Evolutionary conservation across 2,113 vertebrate genomes (phyloP), one percentile per base, ranked within the genome.

Genomic region (Protobothrops mucrosquamatus): DNA sequence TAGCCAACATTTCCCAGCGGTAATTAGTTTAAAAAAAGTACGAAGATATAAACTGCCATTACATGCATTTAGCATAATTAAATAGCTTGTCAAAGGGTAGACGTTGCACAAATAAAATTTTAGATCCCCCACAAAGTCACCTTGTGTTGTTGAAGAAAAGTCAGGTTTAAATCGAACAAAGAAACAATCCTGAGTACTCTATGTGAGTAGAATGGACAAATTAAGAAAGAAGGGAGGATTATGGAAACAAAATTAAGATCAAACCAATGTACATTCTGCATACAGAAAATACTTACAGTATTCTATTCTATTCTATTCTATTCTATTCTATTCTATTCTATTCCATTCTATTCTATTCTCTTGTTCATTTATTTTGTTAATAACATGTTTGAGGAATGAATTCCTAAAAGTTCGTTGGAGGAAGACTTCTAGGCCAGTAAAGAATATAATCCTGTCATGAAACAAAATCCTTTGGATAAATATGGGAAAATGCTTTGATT

Each of bases 401-500:
- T 43, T 52, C 15, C 7, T 59, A 48, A 10, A 43, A 20, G 5
- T 46, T 46, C 24, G 7, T 92, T 64, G 85, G 94, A 87, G 52
- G 90, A 7, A 6, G 39, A 0, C 5, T 23, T 92, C 89, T 92
- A 93, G 56, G 94, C 81, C 43, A 29, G 10, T 91, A 90, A 29
- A 0, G 0, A 26, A 86, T 87, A 93, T 87, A 85, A 94, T 91
- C 4, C 15, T 95, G 39, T 94, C 91, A 93, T 64, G 34, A 74
- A 93, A 94, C 92, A 92, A 18, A 74, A 85, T 57, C 51, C 57
- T 0, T 0, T 69, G 88, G 23, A 46, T 88, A 95, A 12, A 74
- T 46, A 90, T 89, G 85, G 89, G 26, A 87, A 85, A 94, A 87
- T 64, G 18, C 89, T 91, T 59, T 2, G 46, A 6, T 87, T 92